Base-by-base conservation (phyloP, 2,888 invertebrate species). In the Polydrusus pterygomalis region DNA sequence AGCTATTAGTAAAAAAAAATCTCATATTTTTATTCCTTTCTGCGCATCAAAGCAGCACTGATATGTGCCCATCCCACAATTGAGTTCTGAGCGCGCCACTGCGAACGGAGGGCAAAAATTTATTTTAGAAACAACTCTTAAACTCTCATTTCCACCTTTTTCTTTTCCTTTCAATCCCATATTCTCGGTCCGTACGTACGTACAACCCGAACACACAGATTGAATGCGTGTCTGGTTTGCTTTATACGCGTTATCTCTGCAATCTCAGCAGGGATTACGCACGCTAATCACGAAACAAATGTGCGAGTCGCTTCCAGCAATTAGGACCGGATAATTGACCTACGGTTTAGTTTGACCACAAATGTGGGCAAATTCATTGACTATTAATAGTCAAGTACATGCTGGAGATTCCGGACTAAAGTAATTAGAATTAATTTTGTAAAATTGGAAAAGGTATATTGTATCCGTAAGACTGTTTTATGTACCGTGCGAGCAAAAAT, bases 281-380 rank as follows among this genome's bases (percentile, higher is more conserved):
- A 78, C 73, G 80, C 82, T 82, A 85, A 84, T 84, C 84, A 83
- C 81, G 78, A 81, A 83, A 83, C 82, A 83, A 83, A 85, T 83
- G 83, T 83, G 80, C 83, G 82, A 25, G 25, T 82, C 79, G 79
- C 83, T 78, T 80, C 80, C 56, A 72, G 81, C 83, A 84, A 84
- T 83, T 83, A 83, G 83, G 81, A 79, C 79, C 81, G 83, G 82
- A 83, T 85, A 84, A 85, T 85, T 83, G 83, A 82, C 80, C 58
- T 54, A 56, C 30, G 65, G 18, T 60, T 60, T 38, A 30, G 34
- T 17, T 10, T 34, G 38, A 38, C 58, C 58, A 60, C 58, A 60
- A 60, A 60, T 58, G 34, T 58, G 30, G 17, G 56, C 34, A 58
- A 58, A 58, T 58, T 58, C 30, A 15, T 58, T 9, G 9, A 18